Conservation (phyloP, 1,140 invertebrate species). For the Leptinotarsa texana region DNA sequence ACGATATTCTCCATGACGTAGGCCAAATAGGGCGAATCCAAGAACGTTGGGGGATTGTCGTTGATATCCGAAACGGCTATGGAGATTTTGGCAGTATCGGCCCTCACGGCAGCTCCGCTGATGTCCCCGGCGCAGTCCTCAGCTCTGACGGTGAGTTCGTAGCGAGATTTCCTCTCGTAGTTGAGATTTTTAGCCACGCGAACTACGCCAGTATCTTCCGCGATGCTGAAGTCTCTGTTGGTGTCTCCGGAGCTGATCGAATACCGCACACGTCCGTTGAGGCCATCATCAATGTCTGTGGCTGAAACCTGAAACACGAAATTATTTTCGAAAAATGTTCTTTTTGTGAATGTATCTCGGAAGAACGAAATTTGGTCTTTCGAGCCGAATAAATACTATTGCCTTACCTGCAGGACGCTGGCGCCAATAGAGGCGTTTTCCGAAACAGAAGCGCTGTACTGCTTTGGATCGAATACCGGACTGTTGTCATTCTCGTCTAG, state of each 20-base stretch:
- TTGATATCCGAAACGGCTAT: conserved; percentile 87
- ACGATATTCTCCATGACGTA: conserved; percentile 91
- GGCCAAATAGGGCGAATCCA: conserved; percentile 87
- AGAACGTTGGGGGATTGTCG: conserved; percentile 90
- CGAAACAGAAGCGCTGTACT: conserved; percentile 84
- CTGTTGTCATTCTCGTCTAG: conserved; percentile 94
- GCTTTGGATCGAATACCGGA: conserved; percentile 85
- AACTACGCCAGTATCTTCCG: conserved; percentile 84
- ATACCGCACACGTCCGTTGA: conserved; percentile 87
- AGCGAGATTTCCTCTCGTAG: conserved; percentile 85
- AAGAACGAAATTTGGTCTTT: conserved; percentile 1
- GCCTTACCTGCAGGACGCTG: conserved; percentile 77
- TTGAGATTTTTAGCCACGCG: conserved; percentile 89
- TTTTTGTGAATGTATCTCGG: conserved; percentile 7
- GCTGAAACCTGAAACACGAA: conserved; percentile 74
- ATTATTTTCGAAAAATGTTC: neutral
- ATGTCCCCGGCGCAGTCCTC: conserved; percentile 81
- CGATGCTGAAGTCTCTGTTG: conserved; percentile 87
- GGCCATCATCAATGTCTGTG: conserved; percentile 87
- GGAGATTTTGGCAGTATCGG: conserved; percentile 73
- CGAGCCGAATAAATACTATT: neutral
- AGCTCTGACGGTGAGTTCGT: conserved; percentile 80
- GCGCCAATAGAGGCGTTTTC: conserved; percentile 94
- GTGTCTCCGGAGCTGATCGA: conserved; percentile 86
- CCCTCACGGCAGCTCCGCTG: conserved; percentile 60